A percentile compares a stretch with the other conserved stretches of the same genome.
Evolutionary conservation across 2,797 vertebrate genomes (phyloP).

Genomic region (Rhinogobio ventralis): DNA sequence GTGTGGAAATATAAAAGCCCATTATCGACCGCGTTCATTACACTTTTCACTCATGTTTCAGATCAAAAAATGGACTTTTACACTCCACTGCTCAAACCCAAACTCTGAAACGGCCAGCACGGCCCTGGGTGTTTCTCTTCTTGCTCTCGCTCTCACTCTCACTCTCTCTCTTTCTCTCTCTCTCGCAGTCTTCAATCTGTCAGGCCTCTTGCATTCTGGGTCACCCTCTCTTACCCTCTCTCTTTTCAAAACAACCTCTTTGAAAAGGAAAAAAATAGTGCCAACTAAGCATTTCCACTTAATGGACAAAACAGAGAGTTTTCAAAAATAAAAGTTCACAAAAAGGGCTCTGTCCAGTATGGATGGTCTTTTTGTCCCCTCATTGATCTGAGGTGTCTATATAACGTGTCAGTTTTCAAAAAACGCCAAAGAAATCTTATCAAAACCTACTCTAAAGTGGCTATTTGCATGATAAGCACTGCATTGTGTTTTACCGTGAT

Average conservation of each 20-base stretch:
- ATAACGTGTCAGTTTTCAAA: conserved; percentile 6
- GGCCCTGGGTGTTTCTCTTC: conserved; percentile 68
- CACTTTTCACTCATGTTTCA: conserved; percentile 89
- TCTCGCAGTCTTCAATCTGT: conserved; percentile 56
- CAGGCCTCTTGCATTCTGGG: conserved; percentile 65
- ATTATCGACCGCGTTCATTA: conserved; percentile 87
- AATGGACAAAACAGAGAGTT: conserved; percentile 73
- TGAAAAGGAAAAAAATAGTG: conserved; percentile 75
- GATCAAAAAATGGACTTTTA: conserved; percentile 88
- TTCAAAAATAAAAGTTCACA: conserved; percentile 61
- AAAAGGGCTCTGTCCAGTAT: conserved; percentile 2
- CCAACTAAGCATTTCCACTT: conserved; percentile 80
- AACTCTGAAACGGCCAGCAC: conserved; percentile 71
- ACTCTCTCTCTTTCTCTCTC: conserved; percentile 61
- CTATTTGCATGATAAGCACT: conserved; percentile 50
- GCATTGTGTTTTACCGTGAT: background rate
- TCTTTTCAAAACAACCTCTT: conserved; percentile 43
- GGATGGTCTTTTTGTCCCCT: conserved; percentile 1
- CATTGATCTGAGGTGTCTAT: conserved; percentile 1
- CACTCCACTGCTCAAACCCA: conserved; percentile 75
- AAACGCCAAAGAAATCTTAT: conserved; percentile 34
- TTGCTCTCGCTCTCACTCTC: conserved; percentile 65
- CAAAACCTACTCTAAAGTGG: conserved; percentile 26
- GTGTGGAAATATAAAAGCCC: conserved; percentile 77
- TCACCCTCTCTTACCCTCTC: conserved; percentile 51